phyloP scores from a whole-genome alignment of 1,140 invertebrate genomes.

The Belonocnema kinseyi region DNA sequence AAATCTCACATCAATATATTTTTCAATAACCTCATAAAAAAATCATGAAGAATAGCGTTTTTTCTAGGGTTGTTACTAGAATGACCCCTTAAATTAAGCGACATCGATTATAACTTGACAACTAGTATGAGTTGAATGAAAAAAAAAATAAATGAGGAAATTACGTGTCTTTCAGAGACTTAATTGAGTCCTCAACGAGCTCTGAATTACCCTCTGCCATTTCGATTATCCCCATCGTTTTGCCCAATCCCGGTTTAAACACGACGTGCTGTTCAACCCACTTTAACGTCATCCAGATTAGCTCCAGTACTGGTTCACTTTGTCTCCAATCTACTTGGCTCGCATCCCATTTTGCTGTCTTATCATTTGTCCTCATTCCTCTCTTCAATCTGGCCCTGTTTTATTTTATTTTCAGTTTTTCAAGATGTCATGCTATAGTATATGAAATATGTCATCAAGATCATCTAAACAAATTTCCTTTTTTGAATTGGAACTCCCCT shows the following conservation, averaged over 20 bases:
- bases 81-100: no score
- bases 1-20: no score
- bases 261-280: slow-evolving; percentile 13
- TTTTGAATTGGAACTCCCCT: no score
- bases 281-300: slow-evolving; percentile 24
- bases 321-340: slow-evolving; percentile 29
- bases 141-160: not conserved
- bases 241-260: slow-evolving; percentile 15
- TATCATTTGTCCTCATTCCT: slow-evolving; percentile 27
- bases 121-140: no score
- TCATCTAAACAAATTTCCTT: not conserved
- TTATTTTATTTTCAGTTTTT: not conserved
- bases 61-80: no score
- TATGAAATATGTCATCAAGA: not conserved
- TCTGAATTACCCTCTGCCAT: slow-evolving; percentile 15
- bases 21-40: no score
- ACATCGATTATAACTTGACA: no score
- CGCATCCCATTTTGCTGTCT: slow-evolving; percentile 30
- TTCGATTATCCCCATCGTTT: slow-evolving; percentile 29
- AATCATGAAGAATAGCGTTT: no score
- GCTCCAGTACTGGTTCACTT: not conserved
- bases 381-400: slow-evolving; percentile 1
- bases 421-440: not conserved
- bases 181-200: slow-evolving; percentile 19
- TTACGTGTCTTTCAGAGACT: not conserved